These are phyloP conservation scores for Chymomyza costata DNA, from an alignment of 1,140 invertebrate genomes.

Conservation along the genomic window DNA sequence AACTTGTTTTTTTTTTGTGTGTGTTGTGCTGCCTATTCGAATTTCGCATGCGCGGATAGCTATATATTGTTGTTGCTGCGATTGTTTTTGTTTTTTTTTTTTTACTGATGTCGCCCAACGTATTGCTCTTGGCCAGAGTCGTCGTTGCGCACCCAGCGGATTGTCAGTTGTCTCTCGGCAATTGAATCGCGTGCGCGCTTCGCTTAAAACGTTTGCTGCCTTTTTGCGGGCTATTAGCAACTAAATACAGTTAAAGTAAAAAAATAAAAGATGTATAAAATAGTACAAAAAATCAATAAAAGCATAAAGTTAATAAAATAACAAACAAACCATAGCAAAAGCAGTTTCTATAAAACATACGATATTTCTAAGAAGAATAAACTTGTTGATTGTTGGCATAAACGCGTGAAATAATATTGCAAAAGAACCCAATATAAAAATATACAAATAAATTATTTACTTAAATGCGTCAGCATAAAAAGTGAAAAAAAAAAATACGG, in stretches of 20 bases:
- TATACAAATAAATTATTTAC: no score
- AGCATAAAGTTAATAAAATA: slow-evolving; percentile 10
- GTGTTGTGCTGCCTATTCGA: slow-evolving; percentile 26
- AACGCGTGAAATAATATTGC: slow-evolving; percentile 14
- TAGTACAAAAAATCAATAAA: slow-evolving; percentile 11
- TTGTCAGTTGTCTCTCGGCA: slow-evolving; percentile 52
- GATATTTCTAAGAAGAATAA: slow-evolving; percentile 9
- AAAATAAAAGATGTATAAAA: slow-evolving; percentile 19
- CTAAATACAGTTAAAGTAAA: slow-evolving; percentile 35
- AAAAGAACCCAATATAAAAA: background rate
- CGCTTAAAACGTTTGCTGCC: slow-evolving; percentile 25
- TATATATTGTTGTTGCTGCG: slow-evolving; percentile 3
- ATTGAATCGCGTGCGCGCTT: slow-evolving; percentile 58
- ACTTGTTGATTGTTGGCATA: slow-evolving; percentile 32
- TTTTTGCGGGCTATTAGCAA: no score
- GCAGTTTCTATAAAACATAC: slow-evolving; percentile 4
- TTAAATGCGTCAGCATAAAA: slow-evolving; percentile 32
- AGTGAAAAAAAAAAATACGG: slow-evolving; percentile 18
- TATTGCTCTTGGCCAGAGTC: slow-evolving; percentile 6
- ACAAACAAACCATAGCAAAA: slow-evolving; percentile 8
- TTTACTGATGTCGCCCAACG: slow-evolving; percentile 6
- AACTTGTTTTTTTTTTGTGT: no score
- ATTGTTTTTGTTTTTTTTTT: slow-evolving; percentile 12
- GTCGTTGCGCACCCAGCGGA: slow-evolving; percentile 2
- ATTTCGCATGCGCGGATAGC: slow-evolving; percentile 54